A percentile compares a stretch with the other conserved stretches of the same genome.
phyloP scores from a whole-genome alignment of 2,888 invertebrate genomes.

The Julus scandinavius region DNA sequence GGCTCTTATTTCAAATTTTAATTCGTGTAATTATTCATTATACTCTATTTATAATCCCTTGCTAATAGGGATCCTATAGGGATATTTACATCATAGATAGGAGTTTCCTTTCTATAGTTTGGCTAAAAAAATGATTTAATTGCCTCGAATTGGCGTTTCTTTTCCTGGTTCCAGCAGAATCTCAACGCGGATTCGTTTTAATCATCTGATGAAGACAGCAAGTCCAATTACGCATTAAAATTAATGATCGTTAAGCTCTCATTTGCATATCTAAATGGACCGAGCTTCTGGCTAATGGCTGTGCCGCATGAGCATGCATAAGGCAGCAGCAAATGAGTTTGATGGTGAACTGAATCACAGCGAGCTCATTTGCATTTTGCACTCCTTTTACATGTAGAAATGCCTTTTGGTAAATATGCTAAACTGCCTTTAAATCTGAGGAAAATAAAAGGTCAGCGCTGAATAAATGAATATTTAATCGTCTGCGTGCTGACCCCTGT shows the following conservation, averaged over 20 bases:
- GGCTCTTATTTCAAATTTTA: no score
- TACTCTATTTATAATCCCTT: no score
- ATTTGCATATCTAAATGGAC: slow-evolving; percentile 33
- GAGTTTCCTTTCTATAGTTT: neutral
- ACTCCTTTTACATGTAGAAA: neutral
- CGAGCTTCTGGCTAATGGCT: slow-evolving; percentile 16
- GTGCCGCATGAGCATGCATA: neutral
- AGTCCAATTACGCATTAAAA: slow-evolving; percentile 33
- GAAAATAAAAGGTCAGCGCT: slow-evolving; percentile 25
- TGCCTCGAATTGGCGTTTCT: neutral
- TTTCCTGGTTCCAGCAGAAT: neutral
- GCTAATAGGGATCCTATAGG: no score
- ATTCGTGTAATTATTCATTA: no score
- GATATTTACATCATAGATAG: no score
- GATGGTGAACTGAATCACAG: neutral
- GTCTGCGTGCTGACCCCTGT: neutral
- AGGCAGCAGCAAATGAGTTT: neutral
- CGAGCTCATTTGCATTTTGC: slow-evolving; percentile 10
- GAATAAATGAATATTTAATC: slow-evolving; percentile 9
- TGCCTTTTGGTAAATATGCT: slow-evolving; percentile 18
- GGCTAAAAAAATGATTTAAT: neutral
- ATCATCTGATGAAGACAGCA: neutral
- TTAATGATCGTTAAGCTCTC: slow-evolving; percentile 26
- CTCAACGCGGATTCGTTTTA: neutral
- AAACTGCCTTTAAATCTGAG: slow-evolving; percentile 24